These are phyloP conservation scores for Channa maculata DNA, from an alignment of 2,113 vertebrate species.

Conservation along the genomic window DNA sequence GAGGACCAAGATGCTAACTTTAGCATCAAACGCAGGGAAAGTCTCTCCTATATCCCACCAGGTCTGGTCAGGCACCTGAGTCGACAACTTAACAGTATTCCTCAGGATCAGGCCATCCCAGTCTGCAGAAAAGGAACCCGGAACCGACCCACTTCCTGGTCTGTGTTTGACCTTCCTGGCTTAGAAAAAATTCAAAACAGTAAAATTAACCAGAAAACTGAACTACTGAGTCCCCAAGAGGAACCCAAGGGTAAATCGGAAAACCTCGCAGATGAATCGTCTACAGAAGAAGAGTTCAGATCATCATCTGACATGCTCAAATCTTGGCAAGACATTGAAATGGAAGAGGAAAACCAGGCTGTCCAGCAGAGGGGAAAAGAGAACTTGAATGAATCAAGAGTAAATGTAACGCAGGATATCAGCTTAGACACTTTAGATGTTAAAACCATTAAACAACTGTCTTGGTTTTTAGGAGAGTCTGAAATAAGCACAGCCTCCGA, in stretches of 20 bases:
- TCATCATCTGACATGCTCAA: conserved; percentile 83
- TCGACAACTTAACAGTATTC: conserved; percentile 85
- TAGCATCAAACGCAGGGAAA: conserved; percentile 91
- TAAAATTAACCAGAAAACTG: conserved; percentile 12
- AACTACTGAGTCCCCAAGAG: conserved; percentile 32
- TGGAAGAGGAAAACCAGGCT: conserved; percentile 55
- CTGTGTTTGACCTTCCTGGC: conserved; percentile 83
- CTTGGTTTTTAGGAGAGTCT: conserved; percentile 84
- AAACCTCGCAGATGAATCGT: conserved; percentile 29
- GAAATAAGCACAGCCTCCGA: conserved; percentile 79
- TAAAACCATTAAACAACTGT: conserved; percentile 69
- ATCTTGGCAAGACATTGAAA: conserved; percentile 87
- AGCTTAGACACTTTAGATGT: conserved; percentile 32
- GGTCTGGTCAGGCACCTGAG: conserved; percentile 92
- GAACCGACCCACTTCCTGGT: conserved; percentile 81
- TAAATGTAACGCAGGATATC: conserved; percentile 29
- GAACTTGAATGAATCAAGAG: background rate
- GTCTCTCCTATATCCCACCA: conserved; percentile 94
- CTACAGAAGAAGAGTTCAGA: conserved; percentile 83
- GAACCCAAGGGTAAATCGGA: conserved; percentile 22
- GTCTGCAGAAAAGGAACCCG: conserved; percentile 57
- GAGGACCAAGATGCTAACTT: conserved; percentile 89
- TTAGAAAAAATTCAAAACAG: conserved; percentile 58
- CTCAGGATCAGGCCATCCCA: conserved; percentile 64
- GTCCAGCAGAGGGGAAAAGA: conserved; percentile 21